These are phyloP conservation scores for Meloidogyne chitwoodi DNA, from an alignment of 1,140 invertebrate species.

Conservation along the genomic window DNA sequence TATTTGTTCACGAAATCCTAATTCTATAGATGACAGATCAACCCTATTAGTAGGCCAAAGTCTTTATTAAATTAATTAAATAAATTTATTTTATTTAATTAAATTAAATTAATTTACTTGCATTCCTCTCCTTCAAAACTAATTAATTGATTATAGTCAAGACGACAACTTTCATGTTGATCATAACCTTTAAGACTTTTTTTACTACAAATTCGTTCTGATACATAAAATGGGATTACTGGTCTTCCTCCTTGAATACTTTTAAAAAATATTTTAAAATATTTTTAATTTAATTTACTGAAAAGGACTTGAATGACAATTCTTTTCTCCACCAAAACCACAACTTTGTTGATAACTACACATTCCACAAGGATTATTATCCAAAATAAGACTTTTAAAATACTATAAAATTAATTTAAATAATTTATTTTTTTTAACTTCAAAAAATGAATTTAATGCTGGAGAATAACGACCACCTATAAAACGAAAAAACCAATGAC, in stretches of 20 bases:
- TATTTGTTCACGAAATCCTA: constrained; percentile 50
- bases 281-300: constrained; percentile 28
- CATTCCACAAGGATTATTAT: constrained; percentile 44
- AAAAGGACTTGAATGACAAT: constrained; percentile 54
- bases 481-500: constrained; percentile 59
- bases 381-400: constrained; percentile 22
- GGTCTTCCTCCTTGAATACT: constrained; percentile 53
- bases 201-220: constrained; percentile 46
- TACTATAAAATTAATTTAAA: constrained; percentile 43
- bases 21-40: constrained; percentile 46
- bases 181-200: constrained; percentile 46
- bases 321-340: constrained; percentile 50
- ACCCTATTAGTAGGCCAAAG: constrained; percentile 54
- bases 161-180: constrained; percentile 49
- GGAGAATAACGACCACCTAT: constrained; percentile 40
- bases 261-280: constrained; percentile 20
- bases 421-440: neutral
- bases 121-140: constrained; percentile 52
- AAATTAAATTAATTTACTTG: neutral
- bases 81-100: neutral
- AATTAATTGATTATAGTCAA: constrained; percentile 52
- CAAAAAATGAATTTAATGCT: constrained; percentile 47
- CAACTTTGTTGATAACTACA: constrained; percentile 56
- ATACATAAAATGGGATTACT: constrained; percentile 55
- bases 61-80: constrained; percentile 5